Conservation (phyloP, 2,797 vertebrate species). For the Tokudaia tokunoshimensis region DNA sequence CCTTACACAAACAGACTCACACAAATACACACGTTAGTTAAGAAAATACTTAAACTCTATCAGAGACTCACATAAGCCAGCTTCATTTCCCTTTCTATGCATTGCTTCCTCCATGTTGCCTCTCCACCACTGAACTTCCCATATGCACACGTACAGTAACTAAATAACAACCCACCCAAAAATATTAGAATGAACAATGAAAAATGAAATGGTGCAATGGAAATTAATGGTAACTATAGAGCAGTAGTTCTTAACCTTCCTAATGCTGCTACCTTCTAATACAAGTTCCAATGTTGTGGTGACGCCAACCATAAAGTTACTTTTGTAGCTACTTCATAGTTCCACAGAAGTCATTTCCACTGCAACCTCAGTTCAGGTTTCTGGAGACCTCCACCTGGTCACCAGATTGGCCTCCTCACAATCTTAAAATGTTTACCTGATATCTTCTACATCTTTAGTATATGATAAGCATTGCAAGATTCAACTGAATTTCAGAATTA, state of each 20-base stretch:
- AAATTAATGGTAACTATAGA: no score
- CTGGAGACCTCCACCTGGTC: not conserved
- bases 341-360: not conserved
- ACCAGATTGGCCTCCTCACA: not conserved
- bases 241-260: no score
- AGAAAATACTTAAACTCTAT: not conserved
- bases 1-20: not conserved
- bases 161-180: no score
- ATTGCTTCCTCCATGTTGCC: not conserved
- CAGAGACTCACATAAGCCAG: not conserved
- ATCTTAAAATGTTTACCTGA: not conserved
- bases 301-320: no score
- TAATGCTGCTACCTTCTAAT: no score
- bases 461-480: not conserved
- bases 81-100: no score
- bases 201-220: no score
- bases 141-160: no score
- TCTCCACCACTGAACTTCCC: no score
- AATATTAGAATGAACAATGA: no score
- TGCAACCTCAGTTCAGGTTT: not conserved
- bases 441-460: not conserved
- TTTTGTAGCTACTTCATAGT: no score
- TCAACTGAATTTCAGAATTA: conserved; percentile 32
- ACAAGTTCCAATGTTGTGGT: no score
- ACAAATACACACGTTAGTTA: not conserved